Conservation (phyloP, 2,797 vertebrate genomes). For the Amblyraja radiata region DNA sequence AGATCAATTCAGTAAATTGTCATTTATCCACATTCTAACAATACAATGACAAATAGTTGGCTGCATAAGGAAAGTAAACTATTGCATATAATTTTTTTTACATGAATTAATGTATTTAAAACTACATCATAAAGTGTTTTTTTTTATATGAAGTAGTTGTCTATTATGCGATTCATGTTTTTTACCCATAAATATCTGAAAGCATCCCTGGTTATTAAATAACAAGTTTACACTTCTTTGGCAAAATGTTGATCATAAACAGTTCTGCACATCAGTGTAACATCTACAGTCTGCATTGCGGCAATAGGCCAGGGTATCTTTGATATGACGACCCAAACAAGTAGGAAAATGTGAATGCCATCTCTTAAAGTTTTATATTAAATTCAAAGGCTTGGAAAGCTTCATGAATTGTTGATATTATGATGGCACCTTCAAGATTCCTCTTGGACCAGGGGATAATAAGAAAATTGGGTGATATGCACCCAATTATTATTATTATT, state of each 20-base stretch:
- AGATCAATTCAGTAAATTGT: background rate
- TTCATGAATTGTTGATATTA: background rate
- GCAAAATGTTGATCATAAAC: background rate
- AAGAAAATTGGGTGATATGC: background rate
- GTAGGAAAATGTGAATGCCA: too few relatives aligned
- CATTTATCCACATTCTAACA: background rate
- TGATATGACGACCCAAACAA: too few relatives aligned
- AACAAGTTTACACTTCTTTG: too few relatives aligned
- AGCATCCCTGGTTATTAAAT: too few relatives aligned
- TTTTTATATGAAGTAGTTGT: background rate
- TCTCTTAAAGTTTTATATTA: background rate
- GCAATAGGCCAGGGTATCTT: too few relatives aligned
- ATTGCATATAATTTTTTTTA: background rate
- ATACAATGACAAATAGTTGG: background rate
- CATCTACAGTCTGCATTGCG: too few relatives aligned
- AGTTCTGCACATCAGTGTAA: too few relatives aligned
- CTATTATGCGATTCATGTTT: too few relatives aligned
- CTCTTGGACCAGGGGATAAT: background rate
- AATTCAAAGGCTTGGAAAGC: background rate
- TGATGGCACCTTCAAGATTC: background rate
- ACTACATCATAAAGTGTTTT: background rate
- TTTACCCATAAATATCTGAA: too few relatives aligned
- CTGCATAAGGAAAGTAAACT: background rate
- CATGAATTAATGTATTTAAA: background rate
- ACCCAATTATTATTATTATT: background rate